These are phyloP conservation scores for Syrphus vitripennis DNA, from an alignment of 2,888 invertebrate genomes.

Conservation along the genomic window DNA sequence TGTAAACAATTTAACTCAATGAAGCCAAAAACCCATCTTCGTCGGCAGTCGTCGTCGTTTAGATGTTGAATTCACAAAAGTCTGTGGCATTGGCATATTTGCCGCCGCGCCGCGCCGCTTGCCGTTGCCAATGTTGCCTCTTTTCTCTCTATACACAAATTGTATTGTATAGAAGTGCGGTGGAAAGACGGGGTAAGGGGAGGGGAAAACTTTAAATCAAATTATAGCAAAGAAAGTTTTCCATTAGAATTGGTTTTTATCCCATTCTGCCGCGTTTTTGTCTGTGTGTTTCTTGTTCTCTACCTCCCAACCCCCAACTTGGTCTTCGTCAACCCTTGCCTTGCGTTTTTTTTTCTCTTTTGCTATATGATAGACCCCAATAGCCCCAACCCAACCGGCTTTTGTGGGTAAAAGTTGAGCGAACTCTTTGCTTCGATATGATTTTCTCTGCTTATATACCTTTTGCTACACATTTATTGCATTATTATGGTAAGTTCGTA, in stretches of 20 bases:
- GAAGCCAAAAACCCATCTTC: neutral
- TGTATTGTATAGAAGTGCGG: constrained; percentile 3
- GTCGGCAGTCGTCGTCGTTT: neutral
- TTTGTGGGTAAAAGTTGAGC: constrained; percentile 67
- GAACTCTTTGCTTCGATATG: constrained; percentile 55
- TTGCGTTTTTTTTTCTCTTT: too few species aligned
- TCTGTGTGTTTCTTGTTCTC: constrained; percentile 7
- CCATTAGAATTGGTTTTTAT: constrained; percentile 61
- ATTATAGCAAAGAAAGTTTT: constrained; percentile 67
- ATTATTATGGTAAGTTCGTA: constrained; percentile 62
- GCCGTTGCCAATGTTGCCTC: neutral
- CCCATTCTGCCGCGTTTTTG: constrained; percentile 15
- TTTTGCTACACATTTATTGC: constrained; percentile 65
- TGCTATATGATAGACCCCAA: neutral
- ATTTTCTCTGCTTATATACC: neutral
- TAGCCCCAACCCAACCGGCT: neutral
- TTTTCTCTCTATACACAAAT: neutral
- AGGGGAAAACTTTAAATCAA: constrained; percentile 66
- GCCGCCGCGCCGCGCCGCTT: neutral
- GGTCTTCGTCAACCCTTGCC: constrained; percentile 32
- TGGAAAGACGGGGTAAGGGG: neutral
- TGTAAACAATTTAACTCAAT: constrained; percentile 62
- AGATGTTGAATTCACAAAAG: constrained; percentile 3
- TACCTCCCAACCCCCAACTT: neutral
- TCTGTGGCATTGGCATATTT: constrained; percentile 10